Base-by-base conservation (phyloP, 2,888 invertebrate genomes). In the Eumerus sabulonum region DNA sequence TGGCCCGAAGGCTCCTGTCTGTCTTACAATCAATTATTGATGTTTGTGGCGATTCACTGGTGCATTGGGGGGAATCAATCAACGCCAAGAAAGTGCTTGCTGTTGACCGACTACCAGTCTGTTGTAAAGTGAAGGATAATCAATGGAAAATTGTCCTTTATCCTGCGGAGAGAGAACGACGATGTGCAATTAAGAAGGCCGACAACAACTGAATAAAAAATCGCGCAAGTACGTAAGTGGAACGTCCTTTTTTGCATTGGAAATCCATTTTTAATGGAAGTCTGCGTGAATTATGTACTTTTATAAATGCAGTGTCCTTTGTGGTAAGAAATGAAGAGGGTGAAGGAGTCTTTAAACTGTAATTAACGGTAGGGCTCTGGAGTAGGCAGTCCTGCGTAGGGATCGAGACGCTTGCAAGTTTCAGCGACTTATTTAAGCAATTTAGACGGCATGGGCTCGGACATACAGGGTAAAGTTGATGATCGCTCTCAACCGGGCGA, bases 1-100 rank as follows among this genome's bases (percentile, higher is more conserved):
- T n/a, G 57, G 67, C 35, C 35, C 38, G 18, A 48, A 67, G 63
- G 67, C 38, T 57, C 53, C 44, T 67, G 66, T 72, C 57, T 51
- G 66, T 62, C 16, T 62, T 48, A 63, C 73, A 77, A 77, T 77
- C 27, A 63, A 77, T 77, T 77, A 57, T 73, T 73, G 57, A 62
- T 67, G 72, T 48, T 53, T 18, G 53, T 53, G 14, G 66, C 36
- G 44, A 48, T 51, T 12, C 62, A 9, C 54, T 47, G 48, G 51
- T 51, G 62, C 56, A 70, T 9, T 35, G 72, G 62, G 63, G 47
- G 74, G 59, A 77, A 73, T 77, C 73, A 77, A 77, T 77, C 77
- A 77, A 73, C 77, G 77, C 73, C 73, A 73, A 63, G 72, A 67
- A 62, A 45, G 40, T 60, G 57, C 27, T 27, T 57, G 50, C 56